Evolutionary conservation across 92 coral and sea anemone genomes (phyloP).

Genomic region (Epizoanthus ramosus): DNA sequence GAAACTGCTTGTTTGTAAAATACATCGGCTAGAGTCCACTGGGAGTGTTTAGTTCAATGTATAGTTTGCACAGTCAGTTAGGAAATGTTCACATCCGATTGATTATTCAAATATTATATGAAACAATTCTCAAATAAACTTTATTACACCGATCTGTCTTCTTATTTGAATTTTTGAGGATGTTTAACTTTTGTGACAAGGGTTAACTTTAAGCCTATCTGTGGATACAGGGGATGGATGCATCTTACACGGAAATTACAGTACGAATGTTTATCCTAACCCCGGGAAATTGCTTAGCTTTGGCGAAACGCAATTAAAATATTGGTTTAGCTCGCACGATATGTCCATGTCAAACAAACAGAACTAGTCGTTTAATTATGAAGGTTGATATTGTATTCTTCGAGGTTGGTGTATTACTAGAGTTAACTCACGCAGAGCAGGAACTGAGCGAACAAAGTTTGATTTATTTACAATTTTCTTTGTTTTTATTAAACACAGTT

Average conservation of each 20-base stretch:
- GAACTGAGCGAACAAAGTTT: slow-evolving; percentile 10
- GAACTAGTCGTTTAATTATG: slow-evolving; percentile 31
- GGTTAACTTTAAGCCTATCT: slow-evolving; percentile 18
- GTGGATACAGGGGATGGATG: slow-evolving; percentile 6
- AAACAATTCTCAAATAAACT: slow-evolving; percentile 8
- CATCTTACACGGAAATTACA: slow-evolving; percentile 30
- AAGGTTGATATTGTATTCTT: slow-evolving; percentile 18
- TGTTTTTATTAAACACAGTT: not conserved
- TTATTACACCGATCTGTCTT: slow-evolving; percentile 22
- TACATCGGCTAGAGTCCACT: not conserved
- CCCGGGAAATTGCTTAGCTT: slow-evolving; percentile 36
- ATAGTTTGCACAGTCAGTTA: slow-evolving; percentile 15
- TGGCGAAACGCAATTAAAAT: slow-evolving; percentile 31
- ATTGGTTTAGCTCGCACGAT: not conserved
- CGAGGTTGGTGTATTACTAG: slow-evolving; percentile 19
- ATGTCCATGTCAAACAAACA: slow-evolving; percentile 20
- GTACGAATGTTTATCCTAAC: slow-evolving; percentile 13
- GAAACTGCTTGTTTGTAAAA: slow-evolving; percentile 7
- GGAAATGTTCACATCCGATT: slow-evolving; percentile 36
- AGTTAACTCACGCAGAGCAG: slow-evolving; percentile 16
- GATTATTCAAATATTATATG: slow-evolving; percentile 21
- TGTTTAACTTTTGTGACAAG: slow-evolving; percentile 33
- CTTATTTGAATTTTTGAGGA: slow-evolving; percentile 33
- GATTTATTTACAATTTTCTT: not conserved
- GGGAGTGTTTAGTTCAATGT: not conserved